A percentile compares a stretch with the other conserved stretches of the same genome.
These are phyloP conservation scores for Spinus pinus DNA, from an alignment of 2,797 vertebrate genomes.

Conservation along the genomic window DNA sequence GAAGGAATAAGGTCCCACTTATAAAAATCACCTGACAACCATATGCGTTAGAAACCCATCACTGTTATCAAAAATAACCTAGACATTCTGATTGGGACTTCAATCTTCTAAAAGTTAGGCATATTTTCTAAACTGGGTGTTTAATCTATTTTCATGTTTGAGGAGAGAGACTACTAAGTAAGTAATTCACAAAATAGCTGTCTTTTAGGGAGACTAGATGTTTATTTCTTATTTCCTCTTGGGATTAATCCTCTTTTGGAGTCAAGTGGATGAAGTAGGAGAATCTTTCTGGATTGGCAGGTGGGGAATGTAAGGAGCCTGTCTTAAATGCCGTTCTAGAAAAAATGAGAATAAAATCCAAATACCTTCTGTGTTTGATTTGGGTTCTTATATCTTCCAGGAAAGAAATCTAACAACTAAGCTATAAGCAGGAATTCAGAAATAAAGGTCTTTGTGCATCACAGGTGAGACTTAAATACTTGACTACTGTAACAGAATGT, in stretches of 20 bases:
- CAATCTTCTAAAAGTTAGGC: not conserved
- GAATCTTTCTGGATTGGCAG: not conserved
- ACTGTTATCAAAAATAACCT: not conserved
- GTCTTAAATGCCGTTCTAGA: not conserved
- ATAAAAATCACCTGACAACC: not conserved
- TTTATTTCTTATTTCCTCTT: not conserved
- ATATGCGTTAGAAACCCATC: not conserved
- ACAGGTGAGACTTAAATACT: not conserved
- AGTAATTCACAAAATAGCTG: not conserved
- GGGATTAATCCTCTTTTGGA: not conserved
- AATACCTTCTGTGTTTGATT: not conserved
- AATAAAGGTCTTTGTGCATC: not conserved
- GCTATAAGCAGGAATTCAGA: not conserved
- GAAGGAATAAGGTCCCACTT: not conserved
- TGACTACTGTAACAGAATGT: not conserved
- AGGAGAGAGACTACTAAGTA: not conserved
- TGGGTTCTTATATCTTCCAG: not conserved
- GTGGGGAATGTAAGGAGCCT: not conserved
- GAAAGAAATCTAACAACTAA: not conserved
- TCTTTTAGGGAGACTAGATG: not conserved
- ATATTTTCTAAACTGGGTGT: not conserved
- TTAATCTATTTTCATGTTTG: not conserved
- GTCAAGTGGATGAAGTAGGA: not conserved
- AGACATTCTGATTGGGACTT: not conserved
- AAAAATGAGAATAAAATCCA: not conserved